A percentile compares a stretch with the other conserved stretches of the same genome.
phyloP scores from a whole-genome alignment of 2,797 vertebrate species.

The Pangasius mekongensis region DNA sequence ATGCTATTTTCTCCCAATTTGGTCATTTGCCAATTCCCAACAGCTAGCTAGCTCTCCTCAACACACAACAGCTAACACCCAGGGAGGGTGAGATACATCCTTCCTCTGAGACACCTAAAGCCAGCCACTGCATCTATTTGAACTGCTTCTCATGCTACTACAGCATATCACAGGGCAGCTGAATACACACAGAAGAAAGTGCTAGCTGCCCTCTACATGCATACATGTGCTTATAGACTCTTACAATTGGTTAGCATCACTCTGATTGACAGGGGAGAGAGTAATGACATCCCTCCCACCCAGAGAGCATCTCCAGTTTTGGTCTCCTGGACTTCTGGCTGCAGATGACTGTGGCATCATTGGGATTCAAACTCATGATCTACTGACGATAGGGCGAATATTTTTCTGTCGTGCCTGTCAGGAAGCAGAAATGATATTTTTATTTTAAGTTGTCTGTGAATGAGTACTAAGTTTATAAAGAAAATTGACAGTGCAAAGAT shows the following conservation, averaged over 20 bases:
- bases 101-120: not conserved
- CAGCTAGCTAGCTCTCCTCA: not conserved
- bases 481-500: not conserved
- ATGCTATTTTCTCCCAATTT: not conserved
- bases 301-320: not conserved
- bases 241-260: not conserved
- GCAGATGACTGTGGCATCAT: not conserved
- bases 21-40: not conserved
- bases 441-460: not conserved
- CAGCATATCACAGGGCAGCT: not conserved
- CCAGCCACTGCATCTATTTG: not conserved
- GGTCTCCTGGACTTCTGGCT: not conserved
- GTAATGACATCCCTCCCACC: not conserved
- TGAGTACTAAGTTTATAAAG: not conserved
- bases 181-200: not conserved
- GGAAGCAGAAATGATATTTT: not conserved
- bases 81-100: too few species aligned
- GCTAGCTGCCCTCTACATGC: not conserved
- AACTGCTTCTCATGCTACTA: not conserved
- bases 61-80: not conserved
- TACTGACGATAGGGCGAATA: not conserved
- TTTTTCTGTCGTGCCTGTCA: not conserved
- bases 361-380: not conserved
- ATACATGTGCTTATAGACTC: not conserved
- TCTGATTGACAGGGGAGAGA: not conserved